Conservation (phyloP, 1,140 invertebrate species). For the Drosophila nannoptera region DNA sequence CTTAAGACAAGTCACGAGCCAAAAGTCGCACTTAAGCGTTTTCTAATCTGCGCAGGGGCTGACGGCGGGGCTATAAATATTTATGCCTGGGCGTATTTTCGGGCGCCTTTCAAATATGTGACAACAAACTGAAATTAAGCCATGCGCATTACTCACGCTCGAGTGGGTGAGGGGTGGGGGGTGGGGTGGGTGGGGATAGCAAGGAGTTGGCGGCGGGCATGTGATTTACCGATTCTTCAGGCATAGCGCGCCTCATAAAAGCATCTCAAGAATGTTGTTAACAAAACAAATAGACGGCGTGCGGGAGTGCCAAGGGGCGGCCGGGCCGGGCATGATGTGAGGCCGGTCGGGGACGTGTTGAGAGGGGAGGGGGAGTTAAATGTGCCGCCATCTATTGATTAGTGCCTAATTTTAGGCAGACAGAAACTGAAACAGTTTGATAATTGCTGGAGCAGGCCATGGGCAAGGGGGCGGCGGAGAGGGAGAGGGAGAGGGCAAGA, state of each 20-base stretch:
- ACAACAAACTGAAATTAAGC: conserved; percentile 73
- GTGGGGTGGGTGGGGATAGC: conserved; percentile 11
- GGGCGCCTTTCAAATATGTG: conserved; percentile 59
- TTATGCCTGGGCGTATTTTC: conserved; percentile 54
- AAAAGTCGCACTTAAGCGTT: conserved; percentile 77
- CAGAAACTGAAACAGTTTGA: conserved; percentile 17
- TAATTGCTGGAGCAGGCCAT: conserved; percentile 31
- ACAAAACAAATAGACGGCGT: conserved; percentile 62
- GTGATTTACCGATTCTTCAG: conserved; percentile 61
- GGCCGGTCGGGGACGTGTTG: conserved; percentile 1
- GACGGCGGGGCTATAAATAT: conserved; percentile 62
- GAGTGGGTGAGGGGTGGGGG: neutral
- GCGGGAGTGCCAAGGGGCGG: neutral
- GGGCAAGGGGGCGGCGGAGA: neutral
- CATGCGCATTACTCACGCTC: conserved; percentile 67
- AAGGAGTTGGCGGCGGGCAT: too few relatives aligned
- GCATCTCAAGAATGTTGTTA: conserved; percentile 76
- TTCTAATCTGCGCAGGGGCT: conserved; percentile 71
- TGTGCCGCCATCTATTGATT: conserved; percentile 58
- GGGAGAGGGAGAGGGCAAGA: neutral
- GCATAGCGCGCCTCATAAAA: conserved; percentile 69
- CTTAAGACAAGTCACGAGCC: conserved; percentile 77
- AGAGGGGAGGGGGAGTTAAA: conserved; percentile 29
- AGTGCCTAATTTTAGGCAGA: conserved; percentile 59
- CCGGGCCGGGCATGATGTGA: conserved; percentile 64